Conservation (phyloP, 2,888 invertebrate species). For the Melikaiella ostensackeni region DNA sequence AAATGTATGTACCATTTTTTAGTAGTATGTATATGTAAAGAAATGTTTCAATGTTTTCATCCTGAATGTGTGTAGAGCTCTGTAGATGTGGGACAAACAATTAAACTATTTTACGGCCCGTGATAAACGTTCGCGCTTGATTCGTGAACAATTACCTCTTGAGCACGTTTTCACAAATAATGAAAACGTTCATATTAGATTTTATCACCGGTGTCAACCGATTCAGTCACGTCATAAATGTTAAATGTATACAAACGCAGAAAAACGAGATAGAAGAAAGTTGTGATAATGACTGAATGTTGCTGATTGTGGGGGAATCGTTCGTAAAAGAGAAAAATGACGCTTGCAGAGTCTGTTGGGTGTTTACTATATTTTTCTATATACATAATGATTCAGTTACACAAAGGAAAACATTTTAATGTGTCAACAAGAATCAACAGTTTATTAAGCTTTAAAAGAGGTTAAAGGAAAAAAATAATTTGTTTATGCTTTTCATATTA, state of each 20-base stretch:
- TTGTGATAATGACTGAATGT: slow-evolving; percentile 18
- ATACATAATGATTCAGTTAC: too few relatives aligned
- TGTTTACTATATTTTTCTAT: too few relatives aligned
- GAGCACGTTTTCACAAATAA: slow-evolving; percentile 2
- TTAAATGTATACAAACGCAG: background rate
- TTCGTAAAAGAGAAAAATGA: background rate
- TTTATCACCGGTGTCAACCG: slow-evolving; percentile 18
- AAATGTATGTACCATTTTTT: too few relatives aligned
- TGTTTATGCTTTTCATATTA: too few relatives aligned
- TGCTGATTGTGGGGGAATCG: background rate
- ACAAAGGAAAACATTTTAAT: background rate
- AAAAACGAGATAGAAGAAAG: background rate
- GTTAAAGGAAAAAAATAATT: background rate
- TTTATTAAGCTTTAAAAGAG: too few relatives aligned
- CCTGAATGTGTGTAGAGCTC: too few relatives aligned
- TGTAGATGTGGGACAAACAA: too few relatives aligned
- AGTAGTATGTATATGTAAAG: too few relatives aligned
- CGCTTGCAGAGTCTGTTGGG: background rate
- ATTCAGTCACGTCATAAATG: slow-evolving; percentile 19
- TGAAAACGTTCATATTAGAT: slow-evolving; percentile 32
- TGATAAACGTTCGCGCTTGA: slow-evolving; percentile 26
- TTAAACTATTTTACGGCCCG: slow-evolving; percentile 7
- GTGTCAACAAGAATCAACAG: background rate
- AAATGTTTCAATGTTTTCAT: too few relatives aligned
- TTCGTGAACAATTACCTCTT: slow-evolving; percentile 6